Evolutionary conservation across 2,797 vertebrate genomes (phyloP).

Genomic region (Rachycentron canadum): DNA sequence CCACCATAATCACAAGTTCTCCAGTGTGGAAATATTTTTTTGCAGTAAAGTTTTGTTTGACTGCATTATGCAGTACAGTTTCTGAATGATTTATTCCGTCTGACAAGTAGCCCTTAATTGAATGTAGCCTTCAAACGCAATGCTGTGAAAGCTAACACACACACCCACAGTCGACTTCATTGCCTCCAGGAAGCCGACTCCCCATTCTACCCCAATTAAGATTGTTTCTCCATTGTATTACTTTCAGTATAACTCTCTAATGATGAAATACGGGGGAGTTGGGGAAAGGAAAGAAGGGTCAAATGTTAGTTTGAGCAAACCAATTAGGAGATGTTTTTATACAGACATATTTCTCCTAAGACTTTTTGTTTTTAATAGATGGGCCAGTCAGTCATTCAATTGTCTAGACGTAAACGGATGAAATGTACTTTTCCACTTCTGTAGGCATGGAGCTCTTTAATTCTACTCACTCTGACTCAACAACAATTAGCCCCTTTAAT

Average conservation of each 20-base stretch:
- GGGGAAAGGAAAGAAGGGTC: conserved; percentile 40
- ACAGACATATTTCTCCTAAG: conserved; percentile 3
- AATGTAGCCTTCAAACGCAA: conserved; percentile 70
- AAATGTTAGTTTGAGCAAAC: conserved; percentile 62
- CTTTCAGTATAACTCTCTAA: conserved; percentile 59
- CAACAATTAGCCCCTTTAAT: conserved; percentile 32
- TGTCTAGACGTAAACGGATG: conserved; percentile 26
- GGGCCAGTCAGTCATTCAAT: conserved; percentile 27
- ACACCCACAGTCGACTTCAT: conserved; percentile 65
- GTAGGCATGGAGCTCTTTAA: conserved; percentile 12
- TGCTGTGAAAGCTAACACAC: conserved; percentile 67
- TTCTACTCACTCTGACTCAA: neutral
- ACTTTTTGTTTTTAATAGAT: conserved; percentile 49
- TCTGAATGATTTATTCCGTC: conserved; percentile 75
- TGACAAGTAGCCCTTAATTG: conserved; percentile 77
- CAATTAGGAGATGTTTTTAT: conserved; percentile 64
- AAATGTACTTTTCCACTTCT: conserved; percentile 32
- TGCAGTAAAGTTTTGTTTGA: conserved; percentile 67
- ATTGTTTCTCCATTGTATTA: conserved; percentile 58
- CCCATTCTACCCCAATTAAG: conserved; percentile 68
- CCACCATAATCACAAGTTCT: too few species aligned
- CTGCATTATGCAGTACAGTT: conserved; percentile 69
- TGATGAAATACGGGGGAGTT: conserved; percentile 58
- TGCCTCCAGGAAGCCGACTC: conserved; percentile 59
- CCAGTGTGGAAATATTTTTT: conserved; percentile 58